These are phyloP conservation scores for Cebus imitator DNA, from an alignment of 2,113 vertebrate genomes.

Conservation along the genomic window DNA sequence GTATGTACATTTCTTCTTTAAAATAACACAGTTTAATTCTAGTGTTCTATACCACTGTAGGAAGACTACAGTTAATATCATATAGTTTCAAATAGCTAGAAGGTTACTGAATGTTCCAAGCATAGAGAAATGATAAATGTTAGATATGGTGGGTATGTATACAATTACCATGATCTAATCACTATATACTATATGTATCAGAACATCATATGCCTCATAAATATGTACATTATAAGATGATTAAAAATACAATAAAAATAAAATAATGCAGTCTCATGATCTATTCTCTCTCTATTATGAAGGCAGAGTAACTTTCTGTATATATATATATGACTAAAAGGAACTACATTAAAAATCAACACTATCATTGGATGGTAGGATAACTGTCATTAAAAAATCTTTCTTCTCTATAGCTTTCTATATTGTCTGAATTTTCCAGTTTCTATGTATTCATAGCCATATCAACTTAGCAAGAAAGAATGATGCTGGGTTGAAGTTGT, in stretches of 20 bases:
- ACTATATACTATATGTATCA: neutral
- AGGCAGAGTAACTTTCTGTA: neutral
- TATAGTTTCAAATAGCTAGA: neutral
- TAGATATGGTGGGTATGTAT: neutral
- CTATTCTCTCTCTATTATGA: neutral
- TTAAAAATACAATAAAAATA: neutral
- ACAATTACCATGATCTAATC: neutral
- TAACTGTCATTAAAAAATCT: neutral
- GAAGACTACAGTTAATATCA: neutral
- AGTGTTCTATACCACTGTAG: neutral
- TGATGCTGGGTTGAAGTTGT: neutral
- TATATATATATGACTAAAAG: neutral
- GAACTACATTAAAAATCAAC: slow-evolving; percentile 11
- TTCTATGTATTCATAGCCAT: neutral
- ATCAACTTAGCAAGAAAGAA: neutral
- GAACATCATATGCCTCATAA: neutral
- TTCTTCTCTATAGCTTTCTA: neutral
- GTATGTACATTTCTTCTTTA: neutral
- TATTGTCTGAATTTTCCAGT: slow-evolving; percentile 30
- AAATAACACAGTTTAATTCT: neutral
- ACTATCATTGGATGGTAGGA: neutral
- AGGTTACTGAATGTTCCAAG: neutral
- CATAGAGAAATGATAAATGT: neutral
- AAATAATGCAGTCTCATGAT: neutral
- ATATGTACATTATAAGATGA: neutral